These are phyloP conservation scores for Dysidea cf. avara DNA, from an alignment of 37 sponge, comb jelly and placozoan genomes.

Conservation along the genomic window DNA sequence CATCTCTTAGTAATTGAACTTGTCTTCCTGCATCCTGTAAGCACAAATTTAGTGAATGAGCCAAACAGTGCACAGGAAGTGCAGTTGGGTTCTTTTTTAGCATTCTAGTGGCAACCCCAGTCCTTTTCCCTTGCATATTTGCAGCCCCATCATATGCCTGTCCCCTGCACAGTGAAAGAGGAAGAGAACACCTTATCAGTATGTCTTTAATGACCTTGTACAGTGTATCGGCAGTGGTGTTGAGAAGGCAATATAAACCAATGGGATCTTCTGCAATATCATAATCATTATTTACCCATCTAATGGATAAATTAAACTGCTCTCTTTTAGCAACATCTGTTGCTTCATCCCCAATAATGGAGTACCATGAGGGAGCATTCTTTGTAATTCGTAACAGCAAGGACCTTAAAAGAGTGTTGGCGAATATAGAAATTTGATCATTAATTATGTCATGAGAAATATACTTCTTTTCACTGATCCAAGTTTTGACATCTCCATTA, in stretches of 20 bases:
- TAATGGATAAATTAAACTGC: conserved; percentile 48
- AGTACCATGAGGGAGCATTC: conserved; percentile 21
- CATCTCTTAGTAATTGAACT: conserved; percentile 22
- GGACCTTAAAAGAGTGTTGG: too few species aligned
- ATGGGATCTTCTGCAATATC: conserved; percentile 43
- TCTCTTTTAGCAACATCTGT: conserved; percentile 47
- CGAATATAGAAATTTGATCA: not conserved
- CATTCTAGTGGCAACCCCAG: conserved; percentile 34
- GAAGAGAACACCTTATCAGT: conserved; percentile 47
- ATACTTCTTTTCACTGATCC: conserved; percentile 1
- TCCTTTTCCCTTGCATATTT: conserved; percentile 33
- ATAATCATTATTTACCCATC: conserved; percentile 50
- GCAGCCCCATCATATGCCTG: conserved; percentile 55
- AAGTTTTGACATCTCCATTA: conserved; percentile 9
- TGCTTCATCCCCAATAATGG: conserved; percentile 57
- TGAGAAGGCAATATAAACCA: conserved; percentile 36
- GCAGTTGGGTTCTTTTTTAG: conserved; percentile 47
- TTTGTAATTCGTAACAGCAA: too few species aligned
- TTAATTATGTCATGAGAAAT: conserved; percentile 7
- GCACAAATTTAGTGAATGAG: conserved; percentile 55
- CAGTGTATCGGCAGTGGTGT: conserved; percentile 45
- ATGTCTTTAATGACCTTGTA: conserved; percentile 44
- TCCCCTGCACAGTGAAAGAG: conserved; percentile 56
- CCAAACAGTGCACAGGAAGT: conserved; percentile 58
- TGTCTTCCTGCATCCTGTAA: conserved; percentile 56